Conservation (phyloP, 2,113 vertebrate species). For the Perognathus longimembris region DNA sequence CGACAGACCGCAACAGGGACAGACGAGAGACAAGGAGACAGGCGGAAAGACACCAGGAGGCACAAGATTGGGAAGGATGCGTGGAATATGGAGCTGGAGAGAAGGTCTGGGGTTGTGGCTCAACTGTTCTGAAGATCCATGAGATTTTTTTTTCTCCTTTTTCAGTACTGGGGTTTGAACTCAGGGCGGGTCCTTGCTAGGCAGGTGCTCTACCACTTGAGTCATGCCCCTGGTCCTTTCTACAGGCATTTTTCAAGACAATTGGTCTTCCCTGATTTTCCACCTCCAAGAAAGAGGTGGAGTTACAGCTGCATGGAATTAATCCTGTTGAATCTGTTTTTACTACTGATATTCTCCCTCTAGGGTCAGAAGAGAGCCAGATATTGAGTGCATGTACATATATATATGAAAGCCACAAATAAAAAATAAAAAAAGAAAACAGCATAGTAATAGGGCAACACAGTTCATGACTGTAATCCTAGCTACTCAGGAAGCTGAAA, state of each 20-base stretch:
- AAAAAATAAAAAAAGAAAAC: no score
- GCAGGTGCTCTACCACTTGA: no score
- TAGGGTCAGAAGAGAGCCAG: background rate
- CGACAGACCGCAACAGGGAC: background rate
- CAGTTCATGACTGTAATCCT: no score
- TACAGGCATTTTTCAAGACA: background rate
- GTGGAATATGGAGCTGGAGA: background rate
- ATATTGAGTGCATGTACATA: background rate
- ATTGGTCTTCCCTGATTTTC: background rate
- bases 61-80: accelerated
- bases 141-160: background rate
- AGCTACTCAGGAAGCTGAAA: no score
- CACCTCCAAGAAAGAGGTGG: background rate
- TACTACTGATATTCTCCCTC: background rate
- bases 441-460: no score
- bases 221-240: background rate
- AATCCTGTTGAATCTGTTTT: background rate
- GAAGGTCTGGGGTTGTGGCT: background rate
- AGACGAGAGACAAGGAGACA: background rate
- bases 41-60: background rate
- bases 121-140: background rate
- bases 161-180: no score
- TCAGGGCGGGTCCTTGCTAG: no score
- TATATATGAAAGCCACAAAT: no score
- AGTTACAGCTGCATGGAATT: background rate